These are phyloP conservation scores for Pleuronectes platessa DNA, from an alignment of 2,113 vertebrate species.

Conservation along the genomic window DNA sequence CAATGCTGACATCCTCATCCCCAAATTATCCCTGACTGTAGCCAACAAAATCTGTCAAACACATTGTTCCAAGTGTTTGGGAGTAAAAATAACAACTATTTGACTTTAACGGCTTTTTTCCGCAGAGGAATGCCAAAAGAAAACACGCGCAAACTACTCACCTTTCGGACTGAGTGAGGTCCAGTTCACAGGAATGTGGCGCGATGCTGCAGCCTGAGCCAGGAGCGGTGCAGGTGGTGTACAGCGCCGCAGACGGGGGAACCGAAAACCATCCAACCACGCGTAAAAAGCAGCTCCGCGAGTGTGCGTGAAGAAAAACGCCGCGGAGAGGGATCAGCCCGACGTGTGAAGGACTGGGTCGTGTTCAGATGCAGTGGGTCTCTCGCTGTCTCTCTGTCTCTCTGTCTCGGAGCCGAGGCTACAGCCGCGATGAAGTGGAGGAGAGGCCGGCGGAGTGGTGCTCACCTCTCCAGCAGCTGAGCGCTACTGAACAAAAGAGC, in stretches of 20 bases:
- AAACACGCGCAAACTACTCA: conserved; percentile 34
- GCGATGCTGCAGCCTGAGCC: conserved; percentile 58
- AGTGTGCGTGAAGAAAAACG: conserved; percentile 15
- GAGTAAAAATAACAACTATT: background rate
- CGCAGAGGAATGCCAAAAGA: background rate
- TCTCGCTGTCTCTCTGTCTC: background rate
- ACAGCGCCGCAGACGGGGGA: conserved; percentile 37
- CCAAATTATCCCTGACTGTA: background rate
- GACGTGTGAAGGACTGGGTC: background rate
- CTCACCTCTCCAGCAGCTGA: conserved; percentile 80
- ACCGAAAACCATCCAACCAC: conserved; percentile 57
- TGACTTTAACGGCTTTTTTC: background rate
- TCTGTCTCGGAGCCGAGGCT: background rate
- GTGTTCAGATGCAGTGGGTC: background rate
- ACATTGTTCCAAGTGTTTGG: background rate
- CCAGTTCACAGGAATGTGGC: conserved; percentile 73
- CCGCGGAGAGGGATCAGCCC: background rate
- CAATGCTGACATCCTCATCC: conserved; percentile 18
- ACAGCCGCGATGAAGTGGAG: conserved; percentile 48
- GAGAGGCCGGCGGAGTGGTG: conserved; percentile 64
- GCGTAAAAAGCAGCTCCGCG: conserved; percentile 38
- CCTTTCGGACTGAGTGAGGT: conserved; percentile 63
- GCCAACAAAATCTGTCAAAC: conserved; percentile 9
- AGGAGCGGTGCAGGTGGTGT: conserved; percentile 59
- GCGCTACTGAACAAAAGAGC: conserved; percentile 84